Base-by-base conservation (phyloP, 37 sponge, comb jelly and placozoan species). In the Bolinopsis microptera region DNA sequence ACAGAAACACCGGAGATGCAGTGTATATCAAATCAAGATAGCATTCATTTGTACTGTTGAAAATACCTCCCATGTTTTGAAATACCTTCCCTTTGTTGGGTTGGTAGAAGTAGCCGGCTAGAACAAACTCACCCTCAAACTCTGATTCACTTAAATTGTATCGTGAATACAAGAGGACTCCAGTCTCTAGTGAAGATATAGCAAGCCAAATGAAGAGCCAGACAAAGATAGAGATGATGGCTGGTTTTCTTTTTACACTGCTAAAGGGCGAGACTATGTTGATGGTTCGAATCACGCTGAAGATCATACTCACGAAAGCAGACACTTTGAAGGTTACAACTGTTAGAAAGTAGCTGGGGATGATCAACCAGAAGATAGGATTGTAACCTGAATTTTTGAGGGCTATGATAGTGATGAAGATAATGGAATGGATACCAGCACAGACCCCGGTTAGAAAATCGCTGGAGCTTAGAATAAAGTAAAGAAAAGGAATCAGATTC, bases 251-350 rank as follows among this genome's bases (percentile, higher is more conserved):
- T 1, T 32, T 28, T 1, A 77, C 33, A 2, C 33, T 1, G 0
- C 9, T 77, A 36, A 77, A 77, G 35, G 80, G 80, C 18, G 22
- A 77, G 35, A 35, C 80, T 32, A 77, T 32, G 36, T 77, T 77
- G 3, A 77, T 33, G 9, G 80, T 77, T 18, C 80, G 27, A 28
- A 77, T 28, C 2, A 77, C 80, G 18, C 35, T 3, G 33, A 77
- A 34, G 0, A 77, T 32, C 80, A 77, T 77, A 36, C 80, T 77
- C 80, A 77, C 36, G 35, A 77, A 77, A 35, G 80, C 80, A 35
- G 80, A 77, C 1, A 77, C 3, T 34, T 77, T 77, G 80, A 77
- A 77, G 21, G 80, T 32, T 3, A 77, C 80, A 1, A 77, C 80
- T 9, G 80, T 33, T 18, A 77, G 33, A 32, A 77, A 77, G 37